Percentiles rank a stretch among this genome's conserved stretches.
Conservation (phyloP, 2,888 invertebrate species). For the Malthinus seriepunctatus region DNA sequence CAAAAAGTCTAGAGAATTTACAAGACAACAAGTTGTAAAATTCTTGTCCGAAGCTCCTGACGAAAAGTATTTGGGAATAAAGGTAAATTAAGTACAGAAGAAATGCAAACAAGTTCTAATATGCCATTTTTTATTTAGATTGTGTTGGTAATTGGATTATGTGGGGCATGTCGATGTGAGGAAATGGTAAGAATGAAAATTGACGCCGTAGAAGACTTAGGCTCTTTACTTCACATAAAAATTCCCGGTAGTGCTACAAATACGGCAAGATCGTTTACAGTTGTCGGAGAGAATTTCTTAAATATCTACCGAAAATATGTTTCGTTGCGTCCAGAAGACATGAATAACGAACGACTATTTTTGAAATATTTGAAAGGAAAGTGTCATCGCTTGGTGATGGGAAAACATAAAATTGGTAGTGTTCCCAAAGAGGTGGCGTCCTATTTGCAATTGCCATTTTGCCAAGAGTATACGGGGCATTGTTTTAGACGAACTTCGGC, state of each 20-base stretch:
- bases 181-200: constrained; percentile 8
- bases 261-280: constrained; percentile 9
- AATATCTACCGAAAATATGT: too few relatives aligned
- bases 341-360: constrained; percentile 16
- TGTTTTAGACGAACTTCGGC: too few relatives aligned
- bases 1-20: background rate
- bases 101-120: too few relatives aligned
- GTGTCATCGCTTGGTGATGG: too few relatives aligned
- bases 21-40: background rate
- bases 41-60: background rate
- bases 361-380: too few relatives aligned
- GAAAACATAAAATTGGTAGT: too few relatives aligned
- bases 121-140: background rate
- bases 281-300: constrained; percentile 7
- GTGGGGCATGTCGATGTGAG: constrained; percentile 7
- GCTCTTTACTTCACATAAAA: too few relatives aligned
- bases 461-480: too few relatives aligned
- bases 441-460: too few relatives aligned
- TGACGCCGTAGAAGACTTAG: constrained; percentile 8
- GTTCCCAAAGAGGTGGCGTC: too few relatives aligned
- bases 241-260: background rate
- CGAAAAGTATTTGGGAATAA: background rate
- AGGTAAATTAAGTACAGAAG: too few relatives aligned
- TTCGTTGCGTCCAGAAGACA: too few relatives aligned
- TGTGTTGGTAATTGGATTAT: background rate